These are phyloP conservation scores for Melinaea marsaeus DNA, from an alignment of 2,888 invertebrate genomes.

Conservation along the genomic window DNA sequence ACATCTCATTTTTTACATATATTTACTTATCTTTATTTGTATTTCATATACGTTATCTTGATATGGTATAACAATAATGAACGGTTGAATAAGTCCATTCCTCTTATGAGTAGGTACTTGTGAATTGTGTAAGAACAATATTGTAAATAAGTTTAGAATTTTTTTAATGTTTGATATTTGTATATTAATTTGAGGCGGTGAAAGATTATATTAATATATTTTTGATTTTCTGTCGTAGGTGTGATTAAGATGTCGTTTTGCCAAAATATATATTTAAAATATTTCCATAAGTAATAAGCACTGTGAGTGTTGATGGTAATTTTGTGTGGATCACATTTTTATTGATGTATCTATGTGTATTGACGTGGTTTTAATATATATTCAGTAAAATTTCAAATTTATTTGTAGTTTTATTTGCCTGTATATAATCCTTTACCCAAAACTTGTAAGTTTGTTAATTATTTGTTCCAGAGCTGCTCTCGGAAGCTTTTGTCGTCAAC, in stretches of 20 bases:
- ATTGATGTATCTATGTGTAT: constrained; percentile 63
- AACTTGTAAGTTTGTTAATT: background rate
- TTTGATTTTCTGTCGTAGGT: constrained; percentile 13
- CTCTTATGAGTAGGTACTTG: background rate
- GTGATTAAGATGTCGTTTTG: constrained; percentile 22
- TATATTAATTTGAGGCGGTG: constrained; percentile 14
- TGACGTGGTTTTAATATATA: constrained; percentile 70
- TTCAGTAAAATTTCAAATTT: constrained; percentile 61
- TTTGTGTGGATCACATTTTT: constrained; percentile 58
- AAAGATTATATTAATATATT: constrained; percentile 18
- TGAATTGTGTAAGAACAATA: background rate
- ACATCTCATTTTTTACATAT: background rate
- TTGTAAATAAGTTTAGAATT: too few species aligned
- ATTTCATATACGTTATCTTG: background rate
- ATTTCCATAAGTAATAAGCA: constrained; percentile 39
- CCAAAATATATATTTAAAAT: constrained; percentile 20
- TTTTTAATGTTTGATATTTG: too few species aligned
- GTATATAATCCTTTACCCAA: background rate
- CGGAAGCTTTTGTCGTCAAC: too few species aligned
- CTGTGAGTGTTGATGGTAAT: constrained; percentile 52
- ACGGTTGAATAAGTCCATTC: background rate
- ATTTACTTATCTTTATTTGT: background rate
- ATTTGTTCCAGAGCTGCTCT: too few species aligned
- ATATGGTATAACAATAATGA: too few species aligned
- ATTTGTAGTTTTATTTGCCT: constrained; percentile 39